phyloP scores from a whole-genome alignment of 1,140 invertebrate species.

The Zaprionus africanus region DNA sequence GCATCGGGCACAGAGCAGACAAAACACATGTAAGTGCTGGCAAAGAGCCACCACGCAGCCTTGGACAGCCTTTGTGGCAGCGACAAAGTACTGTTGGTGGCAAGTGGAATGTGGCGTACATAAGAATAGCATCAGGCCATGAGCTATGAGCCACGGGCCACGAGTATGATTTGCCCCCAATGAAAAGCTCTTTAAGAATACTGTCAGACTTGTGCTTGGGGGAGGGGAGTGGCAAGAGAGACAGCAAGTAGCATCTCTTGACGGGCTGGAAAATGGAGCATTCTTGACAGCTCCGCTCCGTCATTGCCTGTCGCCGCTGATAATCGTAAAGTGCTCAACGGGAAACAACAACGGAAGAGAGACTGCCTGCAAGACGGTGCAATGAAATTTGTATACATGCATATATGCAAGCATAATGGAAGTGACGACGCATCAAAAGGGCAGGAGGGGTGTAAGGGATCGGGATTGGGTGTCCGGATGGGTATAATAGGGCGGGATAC shows the following conservation, averaged over 20 bases:
- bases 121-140: slow-evolving; percentile 23
- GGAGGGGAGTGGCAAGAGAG: background rate
- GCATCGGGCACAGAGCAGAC: slow-evolving; percentile 1
- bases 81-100: slow-evolving; percentile 39
- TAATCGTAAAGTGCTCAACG: slow-evolving; percentile 69
- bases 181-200: slow-evolving; percentile 33
- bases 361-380: slow-evolving; percentile 16
- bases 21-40: slow-evolving; percentile 30
- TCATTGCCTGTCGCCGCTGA: slow-evolving; percentile 70
- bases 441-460: background rate
- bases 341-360: slow-evolving; percentile 36
- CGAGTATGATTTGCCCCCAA: background rate
- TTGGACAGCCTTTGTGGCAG: slow-evolving; percentile 29
- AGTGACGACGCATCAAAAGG: slow-evolving; percentile 44
- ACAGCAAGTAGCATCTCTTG: background rate
- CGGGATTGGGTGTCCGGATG: background rate
- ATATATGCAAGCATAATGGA: slow-evolving; percentile 27
- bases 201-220: slow-evolving; percentile 14
- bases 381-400: slow-evolving; percentile 33
- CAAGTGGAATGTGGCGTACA: slow-evolving; percentile 26
- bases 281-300: slow-evolving; percentile 49
- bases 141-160: background rate
- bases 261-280: slow-evolving; percentile 42
- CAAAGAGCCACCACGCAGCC: slow-evolving; percentile 6
- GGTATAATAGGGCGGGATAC: slow-evolving; percentile 25